Evolutionary conservation across 2,113 vertebrate species (phyloP).

Genomic region (Cynoglossus semilaevis): DNA sequence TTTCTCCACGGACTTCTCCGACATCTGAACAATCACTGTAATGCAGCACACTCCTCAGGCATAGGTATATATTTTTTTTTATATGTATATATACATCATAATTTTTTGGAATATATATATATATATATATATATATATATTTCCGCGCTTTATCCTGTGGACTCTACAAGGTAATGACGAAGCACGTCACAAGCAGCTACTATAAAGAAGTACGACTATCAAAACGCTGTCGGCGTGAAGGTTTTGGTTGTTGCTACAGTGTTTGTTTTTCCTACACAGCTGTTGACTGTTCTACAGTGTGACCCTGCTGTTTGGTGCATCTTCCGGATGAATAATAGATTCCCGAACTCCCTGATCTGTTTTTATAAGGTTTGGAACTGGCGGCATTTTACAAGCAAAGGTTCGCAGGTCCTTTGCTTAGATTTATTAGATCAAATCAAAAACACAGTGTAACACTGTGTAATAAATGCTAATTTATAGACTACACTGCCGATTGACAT

Average conservation of each 20-base stretch:
- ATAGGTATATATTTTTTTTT: conserved; percentile 25
- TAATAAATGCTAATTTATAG: too few relatives aligned
- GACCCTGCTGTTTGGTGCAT: conserved; percentile 1
- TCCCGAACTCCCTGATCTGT: too few relatives aligned
- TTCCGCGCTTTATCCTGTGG: conserved; percentile 48
- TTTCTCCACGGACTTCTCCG: conserved; percentile 7
- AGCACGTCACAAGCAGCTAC: conserved; percentile 68
- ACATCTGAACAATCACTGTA: conserved; percentile 40
- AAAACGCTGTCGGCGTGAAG: conserved; percentile 61
- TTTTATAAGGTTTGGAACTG: too few relatives aligned
- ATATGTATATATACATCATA: background rate
- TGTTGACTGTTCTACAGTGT: conserved; percentile 6
- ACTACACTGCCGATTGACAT: too few relatives aligned
- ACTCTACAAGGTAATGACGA: conserved; percentile 54
- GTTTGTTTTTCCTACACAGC: conserved; percentile 18
- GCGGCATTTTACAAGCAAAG: too few relatives aligned
- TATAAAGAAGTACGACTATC: conserved; percentile 54
- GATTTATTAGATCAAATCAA: too few relatives aligned
- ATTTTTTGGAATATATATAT: too few relatives aligned
- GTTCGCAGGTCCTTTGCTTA: too few relatives aligned
- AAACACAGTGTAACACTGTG: too few relatives aligned
- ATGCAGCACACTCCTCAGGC: conserved; percentile 45
- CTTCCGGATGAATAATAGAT: background rate
- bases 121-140: background rate
- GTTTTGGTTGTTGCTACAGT: conserved; percentile 61